These are phyloP conservation scores for Leptodactylus fallax DNA, from an alignment of 2,797 vertebrate genomes.

Conservation along the genomic window DNA sequence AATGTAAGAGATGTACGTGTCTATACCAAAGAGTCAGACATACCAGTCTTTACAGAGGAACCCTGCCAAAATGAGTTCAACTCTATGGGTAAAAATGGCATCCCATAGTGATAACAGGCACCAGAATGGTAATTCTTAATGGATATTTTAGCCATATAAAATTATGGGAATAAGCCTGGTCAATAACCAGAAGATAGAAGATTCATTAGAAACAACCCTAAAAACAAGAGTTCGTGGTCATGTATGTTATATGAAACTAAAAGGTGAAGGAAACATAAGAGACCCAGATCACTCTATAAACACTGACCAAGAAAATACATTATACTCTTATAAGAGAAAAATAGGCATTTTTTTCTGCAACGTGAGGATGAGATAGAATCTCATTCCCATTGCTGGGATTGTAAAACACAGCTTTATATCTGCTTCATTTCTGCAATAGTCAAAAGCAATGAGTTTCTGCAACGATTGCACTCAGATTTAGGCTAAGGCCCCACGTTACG, in stretches of 20 bases:
- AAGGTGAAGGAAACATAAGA: background rate
- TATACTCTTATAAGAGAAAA: background rate
- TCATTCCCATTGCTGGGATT: no score
- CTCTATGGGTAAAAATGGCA: background rate
- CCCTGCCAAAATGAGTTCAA: background rate
- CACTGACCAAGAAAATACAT: background rate
- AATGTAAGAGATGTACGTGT: background rate
- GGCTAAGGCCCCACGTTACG: no score
- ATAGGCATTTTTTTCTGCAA: no score
- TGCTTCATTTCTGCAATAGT: no score
- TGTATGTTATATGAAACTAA: background rate
- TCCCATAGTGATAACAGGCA: background rate
- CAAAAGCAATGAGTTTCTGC: no score
- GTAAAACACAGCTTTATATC: no score
- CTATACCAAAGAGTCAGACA: background rate
- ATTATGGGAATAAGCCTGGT: background rate
- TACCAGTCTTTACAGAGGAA: background rate
- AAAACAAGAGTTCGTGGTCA: no score
- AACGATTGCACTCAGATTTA: no score
- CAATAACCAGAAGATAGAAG: background rate
- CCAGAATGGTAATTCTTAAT: background rate
- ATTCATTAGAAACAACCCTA: background rate
- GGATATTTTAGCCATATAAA: background rate
- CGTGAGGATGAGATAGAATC: no score
- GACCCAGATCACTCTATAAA: background rate